Evolutionary conservation across 2,888 invertebrate genomes (phyloP), one percentile per base, ranked within the genome.

Genomic region (Ariolimax columbianus): DNA sequence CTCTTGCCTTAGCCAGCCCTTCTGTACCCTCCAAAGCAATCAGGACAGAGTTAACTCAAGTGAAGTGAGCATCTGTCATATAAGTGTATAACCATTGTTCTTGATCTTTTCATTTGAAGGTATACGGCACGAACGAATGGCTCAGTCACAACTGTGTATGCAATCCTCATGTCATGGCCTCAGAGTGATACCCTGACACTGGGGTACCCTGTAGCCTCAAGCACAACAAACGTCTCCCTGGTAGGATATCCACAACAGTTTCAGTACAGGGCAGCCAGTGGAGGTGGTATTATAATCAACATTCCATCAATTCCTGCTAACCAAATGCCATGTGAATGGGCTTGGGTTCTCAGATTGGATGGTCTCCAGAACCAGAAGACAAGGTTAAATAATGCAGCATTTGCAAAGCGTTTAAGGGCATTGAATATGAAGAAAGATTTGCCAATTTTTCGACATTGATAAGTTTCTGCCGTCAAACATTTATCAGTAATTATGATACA

Each of bases 111-210:
- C n/a, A n/a, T n/a, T 33, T 33, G 2, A 80, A 90, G 90, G 90
- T 90, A 90, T 82, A 90, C 90, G 0, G 70, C 84, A 63, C 86
- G 86, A 79, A 87, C 80, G 17, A 66, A 84, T 19, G 82, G 63
- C 14, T 26, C 78, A 14, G 82, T 85, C n/a, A 85, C 82, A 59
- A 80, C 83, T 30, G 94, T 97, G n/a, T 97, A 96, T 93, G 97
- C 96, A 0, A 95, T 96, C 77, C 94, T 96, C 40, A 94, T 97
- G 51, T 93, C 95, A 1, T 97, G 97, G 97, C 97, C 97, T 0
- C 91, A 93, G 43, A 93, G 95, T 68, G 95, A 95, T 85, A 91
- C 94, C 33, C 93, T 97, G 26, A 89, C 93, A 40, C 93, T 96
- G 30, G 95, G 95, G 86, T 93, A 95, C 0, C 91, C 95, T 0